A percentile compares a stretch with the other conserved stretches of the same genome.
Evolutionary conservation across 2,113 vertebrate species (phyloP).

Genomic region (Oophaga pumilio): DNA sequence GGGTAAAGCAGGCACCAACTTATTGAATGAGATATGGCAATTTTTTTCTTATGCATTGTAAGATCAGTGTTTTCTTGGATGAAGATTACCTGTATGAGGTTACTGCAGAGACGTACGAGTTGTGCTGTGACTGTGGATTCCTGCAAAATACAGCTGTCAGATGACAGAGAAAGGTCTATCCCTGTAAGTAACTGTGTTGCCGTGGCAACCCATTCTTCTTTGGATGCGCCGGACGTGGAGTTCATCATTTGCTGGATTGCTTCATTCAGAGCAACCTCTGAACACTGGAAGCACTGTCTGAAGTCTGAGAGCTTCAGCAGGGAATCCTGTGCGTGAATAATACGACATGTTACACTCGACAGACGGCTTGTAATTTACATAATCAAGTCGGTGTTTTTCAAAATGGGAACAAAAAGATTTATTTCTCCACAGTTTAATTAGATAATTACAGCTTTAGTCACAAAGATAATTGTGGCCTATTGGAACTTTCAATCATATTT

Average conservation of each 20-base stretch:
- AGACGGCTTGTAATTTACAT: not conserved
- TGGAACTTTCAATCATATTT: not conserved
- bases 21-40: not conserved
- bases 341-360: not conserved
- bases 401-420: not conserved
- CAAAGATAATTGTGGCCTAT: not conserved
- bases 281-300: conserved; percentile 87
- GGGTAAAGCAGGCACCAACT: not conserved
- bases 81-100: conserved; percentile 88
- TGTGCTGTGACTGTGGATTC: conserved; percentile 73
- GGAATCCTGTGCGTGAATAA: conserved; percentile 79
- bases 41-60: not conserved
- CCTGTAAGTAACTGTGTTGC: conserved; percentile 85
- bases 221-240: conserved; percentile 73
- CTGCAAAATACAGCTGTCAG: conserved; percentile 74
- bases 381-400: not conserved
- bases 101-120: conserved; percentile 84
- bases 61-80: not conserved
- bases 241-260: conserved; percentile 90
- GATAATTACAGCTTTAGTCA: not conserved
- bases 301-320: conserved; percentile 85
- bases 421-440: not conserved
- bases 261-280: conserved; percentile 91
- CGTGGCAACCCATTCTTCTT: conserved; percentile 93
- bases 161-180: conserved; percentile 81